Base-by-base conservation (phyloP, 2,888 invertebrate genomes). In the Drosophila parthenogenetica region DNA sequence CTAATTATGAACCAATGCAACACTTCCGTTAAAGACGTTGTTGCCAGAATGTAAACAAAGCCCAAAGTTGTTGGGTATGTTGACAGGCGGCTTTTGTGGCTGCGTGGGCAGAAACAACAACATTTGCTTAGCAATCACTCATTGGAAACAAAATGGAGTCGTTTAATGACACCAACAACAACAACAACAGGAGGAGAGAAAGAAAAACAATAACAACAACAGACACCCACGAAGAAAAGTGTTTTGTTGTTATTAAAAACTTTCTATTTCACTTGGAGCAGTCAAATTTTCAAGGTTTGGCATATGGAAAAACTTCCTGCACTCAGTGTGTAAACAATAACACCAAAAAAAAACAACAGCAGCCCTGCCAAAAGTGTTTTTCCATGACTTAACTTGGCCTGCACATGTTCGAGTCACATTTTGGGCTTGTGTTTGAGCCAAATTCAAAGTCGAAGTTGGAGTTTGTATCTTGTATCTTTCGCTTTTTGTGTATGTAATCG, bases 131-230 rank as follows among this genome's bases (percentile, higher is more conserved):
- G 67, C 68, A 67, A 54, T 73, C 77, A 71, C 42, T 81, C 76
- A 87, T 50, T 82, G 82, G 79, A 85, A 87, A 83, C 69, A 77
- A 84, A 84, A 81, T 84, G 87, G 79, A 78, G 73, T 81, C 87
- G 72, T 71, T 85, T 77, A 82, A 87, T 82, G 78, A 79, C 75
- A 77, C 49, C 64, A 57, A 22, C 48, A 64, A 46, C 61, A 39
- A 32, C 49, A 59, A 69, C 65, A 51, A 43, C 54, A 69, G 73
- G 69, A 75, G 50, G 53, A 58, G 17, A 54, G 17, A 25, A 67
- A 55, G 13, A 54, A 22, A 25, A 67, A 55, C 46, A 29, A 17
- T 40, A 59, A 72, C 63, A 51, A 46, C 53, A 50, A 61, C 68
- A 63, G 39, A 68, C 63, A 57, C 71, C 65, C 79, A 72, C 73